A percentile compares a stretch with the other conserved stretches of the same genome.
phyloP scores from a whole-genome alignment of 2,113 vertebrate species.

The Polypterus bichir region DNA sequence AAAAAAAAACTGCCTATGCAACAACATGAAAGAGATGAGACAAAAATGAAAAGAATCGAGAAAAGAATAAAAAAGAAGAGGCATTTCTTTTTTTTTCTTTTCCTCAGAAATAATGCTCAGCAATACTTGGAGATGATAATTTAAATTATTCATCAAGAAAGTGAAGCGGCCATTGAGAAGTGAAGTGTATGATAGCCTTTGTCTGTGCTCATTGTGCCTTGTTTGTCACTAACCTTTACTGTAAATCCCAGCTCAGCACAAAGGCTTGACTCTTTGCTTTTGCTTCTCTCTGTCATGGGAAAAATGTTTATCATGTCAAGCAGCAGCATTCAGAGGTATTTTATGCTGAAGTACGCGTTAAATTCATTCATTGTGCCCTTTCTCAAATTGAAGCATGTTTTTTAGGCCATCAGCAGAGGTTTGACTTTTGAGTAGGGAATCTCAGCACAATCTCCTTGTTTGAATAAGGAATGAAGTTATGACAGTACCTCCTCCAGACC shows the following conservation, averaged over 20 bases:
- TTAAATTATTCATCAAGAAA: slow-evolving; percentile 88
- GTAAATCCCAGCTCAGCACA: slow-evolving; percentile 59
- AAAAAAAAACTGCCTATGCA: slow-evolving; percentile 59
- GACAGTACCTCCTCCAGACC: too few relatives aligned
- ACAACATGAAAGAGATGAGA: slow-evolving; percentile 83
- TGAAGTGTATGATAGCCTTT: slow-evolving; percentile 76
- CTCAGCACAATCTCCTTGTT: too few relatives aligned
- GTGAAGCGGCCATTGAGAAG: slow-evolving; percentile 75
- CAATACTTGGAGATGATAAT: slow-evolving; percentile 62
- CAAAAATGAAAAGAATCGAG: slow-evolving; percentile 65
- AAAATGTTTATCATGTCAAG: slow-evolving; percentile 33
- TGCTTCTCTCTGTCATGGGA: slow-evolving; percentile 45
- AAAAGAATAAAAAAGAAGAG: slow-evolving; percentile 49
- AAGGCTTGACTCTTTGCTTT: slow-evolving; percentile 54
- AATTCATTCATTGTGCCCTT: too few relatives aligned
- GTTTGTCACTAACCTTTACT: slow-evolving; percentile 84
- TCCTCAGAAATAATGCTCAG: slow-evolving; percentile 57
- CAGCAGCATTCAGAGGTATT: slow-evolving; percentile 30
- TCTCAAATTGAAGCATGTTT: too few relatives aligned
- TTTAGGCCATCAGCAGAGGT: too few relatives aligned
- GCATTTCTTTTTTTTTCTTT: slow-evolving; percentile 42
- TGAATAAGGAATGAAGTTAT: too few relatives aligned
- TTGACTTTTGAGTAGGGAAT: too few relatives aligned
- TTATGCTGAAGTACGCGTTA: slow-evolving; percentile 47
- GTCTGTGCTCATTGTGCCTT: slow-evolving; percentile 72